A percentile compares a stretch with the other conserved stretches of the same genome.
Evolutionary conservation across 2,797 vertebrate species (phyloP).

Genomic region (Microhierax caerulescens): DNA sequence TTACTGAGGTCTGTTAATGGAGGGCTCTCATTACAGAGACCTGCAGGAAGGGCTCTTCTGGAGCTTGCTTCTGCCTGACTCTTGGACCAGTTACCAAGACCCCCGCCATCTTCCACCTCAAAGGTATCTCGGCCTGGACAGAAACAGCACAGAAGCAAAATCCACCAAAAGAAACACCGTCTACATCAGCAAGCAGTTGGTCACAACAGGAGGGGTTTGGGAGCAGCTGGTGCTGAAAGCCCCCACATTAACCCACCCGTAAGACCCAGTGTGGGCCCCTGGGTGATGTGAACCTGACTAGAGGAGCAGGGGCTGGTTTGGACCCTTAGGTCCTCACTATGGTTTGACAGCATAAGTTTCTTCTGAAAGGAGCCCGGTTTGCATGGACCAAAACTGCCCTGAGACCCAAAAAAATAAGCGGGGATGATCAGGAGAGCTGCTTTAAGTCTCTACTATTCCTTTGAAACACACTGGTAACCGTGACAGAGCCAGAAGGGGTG

Average conservation of each 20-base stretch:
- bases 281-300: background rate
- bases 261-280: background rate
- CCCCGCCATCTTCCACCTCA: background rate
- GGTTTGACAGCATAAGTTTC: accelerated
- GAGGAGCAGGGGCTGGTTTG: background rate
- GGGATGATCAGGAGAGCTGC: background rate
- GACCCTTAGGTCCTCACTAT: accelerated
- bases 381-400: background rate
- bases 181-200: background rate
- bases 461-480: background rate
- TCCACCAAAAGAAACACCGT: background rate
- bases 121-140: background rate
- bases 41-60: background rate
- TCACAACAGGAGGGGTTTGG: background rate
- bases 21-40: background rate
- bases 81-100: background rate
- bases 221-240: background rate
- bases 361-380: background rate
- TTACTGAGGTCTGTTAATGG: background rate
- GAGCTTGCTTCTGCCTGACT: background rate
- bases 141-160: background rate
- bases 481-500: accelerated
- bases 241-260: background rate
- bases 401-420: background rate
- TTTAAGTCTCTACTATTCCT: background rate